Conservation (phyloP, 1,140 invertebrate genomes). For the Pseudomyrmex flavicornis region DNA sequence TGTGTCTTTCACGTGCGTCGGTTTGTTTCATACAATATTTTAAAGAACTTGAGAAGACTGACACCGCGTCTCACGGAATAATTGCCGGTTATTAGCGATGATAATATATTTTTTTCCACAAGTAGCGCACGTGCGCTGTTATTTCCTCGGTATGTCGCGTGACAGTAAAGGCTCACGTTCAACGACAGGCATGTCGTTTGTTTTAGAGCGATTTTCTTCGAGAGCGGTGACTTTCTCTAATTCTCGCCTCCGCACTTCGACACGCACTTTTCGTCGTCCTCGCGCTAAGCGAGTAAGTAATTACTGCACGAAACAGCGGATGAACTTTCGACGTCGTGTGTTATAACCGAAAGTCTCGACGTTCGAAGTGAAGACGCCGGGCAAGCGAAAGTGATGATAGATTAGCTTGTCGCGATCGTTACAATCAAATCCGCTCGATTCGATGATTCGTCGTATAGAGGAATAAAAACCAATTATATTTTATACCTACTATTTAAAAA, state of each 20-base stretch:
- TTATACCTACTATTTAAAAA: too few species aligned
- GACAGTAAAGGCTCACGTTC: background rate
- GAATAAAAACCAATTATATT: background rate
- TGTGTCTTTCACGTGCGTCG: background rate
- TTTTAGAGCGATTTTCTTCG: conserved; percentile 47
- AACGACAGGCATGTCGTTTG: conserved; percentile 34
- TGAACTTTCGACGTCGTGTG: conserved; percentile 78
- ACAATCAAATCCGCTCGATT: too few species aligned
- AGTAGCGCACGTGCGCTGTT: conserved; percentile 41
- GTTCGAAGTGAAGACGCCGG: conserved; percentile 26
- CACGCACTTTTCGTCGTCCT: conserved; percentile 70
- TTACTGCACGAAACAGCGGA: conserved; percentile 72
- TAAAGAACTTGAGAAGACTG: background rate
- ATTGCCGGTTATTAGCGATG: conserved; percentile 25
- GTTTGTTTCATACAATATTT: background rate
- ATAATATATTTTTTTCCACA: conserved; percentile 16
- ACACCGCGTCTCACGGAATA: background rate
- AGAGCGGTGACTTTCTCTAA: conserved; percentile 68
- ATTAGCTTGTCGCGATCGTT: conserved; percentile 1
- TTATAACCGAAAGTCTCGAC: conserved; percentile 57
- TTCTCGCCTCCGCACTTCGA: conserved; percentile 54
- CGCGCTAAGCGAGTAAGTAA: conserved; percentile 74
- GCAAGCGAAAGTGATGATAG: conserved; percentile 79
- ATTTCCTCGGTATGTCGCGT: conserved; percentile 52
- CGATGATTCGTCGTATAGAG: background rate